Evolutionary conservation across 2,797 vertebrate species (phyloP), one percentile per base, ranked within the genome.

Genomic region (Siniperca scherzeri): DNA sequence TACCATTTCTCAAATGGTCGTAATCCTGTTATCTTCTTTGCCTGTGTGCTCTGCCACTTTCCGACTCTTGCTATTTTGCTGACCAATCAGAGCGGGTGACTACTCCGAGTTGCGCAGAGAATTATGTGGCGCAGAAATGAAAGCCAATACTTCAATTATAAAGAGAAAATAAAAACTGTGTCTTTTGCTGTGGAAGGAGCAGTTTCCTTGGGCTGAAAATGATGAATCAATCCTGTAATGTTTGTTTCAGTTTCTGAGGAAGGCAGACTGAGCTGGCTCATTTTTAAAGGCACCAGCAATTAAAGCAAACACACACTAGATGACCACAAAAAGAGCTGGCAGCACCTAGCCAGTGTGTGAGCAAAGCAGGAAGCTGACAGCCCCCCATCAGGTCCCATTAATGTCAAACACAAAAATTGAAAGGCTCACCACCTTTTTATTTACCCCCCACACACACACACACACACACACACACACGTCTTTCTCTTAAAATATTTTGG

Each of bases 251-350:
- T 87, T 87, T 87, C 78, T 73, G 62, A 78, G 73, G 70, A 76
- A 87, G 84, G 89, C 84, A 89, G 78, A 91, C 88, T 91, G 81
- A 89, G 83, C 83, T 92, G 88, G 91, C 89, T 84, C 76, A 75
- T 77, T 91, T 89, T 85, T 69, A 86, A 90, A 91, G 83, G 80
- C 83, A 79, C 74, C 74, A 78, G 81, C 87, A 87, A 93, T 93
- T 91, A 90, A 64, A 89, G 82, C 65, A 84, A 91, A 86, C 81
- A 86, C 80, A 88, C 71, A 88, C 66, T 81, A 78, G 80, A 87
- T 84, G 65, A 86, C 77, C 75, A 91, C 87, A 83, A 78, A 91
- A 70, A 81, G 79, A 88, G 84, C 72, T 91, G 88, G 88, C 86
- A 83, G 81, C 60, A 82, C 67, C 76, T 36, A 69, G 67, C 60